Conservation (phyloP, 1,140 invertebrate species). For the Drosophila virilis region DNA sequence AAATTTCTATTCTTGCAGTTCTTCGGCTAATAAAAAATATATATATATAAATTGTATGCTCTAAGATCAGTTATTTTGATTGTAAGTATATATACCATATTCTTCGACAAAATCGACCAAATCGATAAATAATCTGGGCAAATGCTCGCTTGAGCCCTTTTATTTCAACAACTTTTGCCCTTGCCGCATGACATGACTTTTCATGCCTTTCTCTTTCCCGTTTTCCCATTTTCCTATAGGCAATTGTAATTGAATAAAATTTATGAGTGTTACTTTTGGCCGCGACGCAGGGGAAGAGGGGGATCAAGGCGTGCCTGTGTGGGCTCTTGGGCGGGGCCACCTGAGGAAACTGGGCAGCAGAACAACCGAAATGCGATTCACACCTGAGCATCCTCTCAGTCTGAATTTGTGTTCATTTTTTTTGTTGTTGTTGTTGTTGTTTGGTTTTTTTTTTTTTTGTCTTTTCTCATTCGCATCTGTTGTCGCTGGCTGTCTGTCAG, state of each 20-base stretch:
- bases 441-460: constrained; percentile 28
- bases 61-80: too few species aligned
- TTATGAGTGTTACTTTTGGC: constrained; percentile 33
- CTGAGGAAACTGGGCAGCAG: constrained; percentile 32
- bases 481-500: constrained; percentile 43
- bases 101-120: too few species aligned
- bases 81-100: too few species aligned
- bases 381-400: constrained; percentile 38
- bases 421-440: neutral
- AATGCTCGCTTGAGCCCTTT: neutral
- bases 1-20: too few species aligned
- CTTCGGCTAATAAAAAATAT: too few species aligned
- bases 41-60: too few species aligned
- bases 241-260: constrained; percentile 48
- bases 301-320: neutral
- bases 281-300: neutral
- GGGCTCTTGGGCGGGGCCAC: neutral
- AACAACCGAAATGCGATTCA: constrained; percentile 23
- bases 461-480: constrained; percentile 18
- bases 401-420: constrained; percentile 27
- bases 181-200: constrained; percentile 18
- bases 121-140: too few species aligned
- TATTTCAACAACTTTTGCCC: constrained; percentile 14
- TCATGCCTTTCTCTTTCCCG: constrained; percentile 33
- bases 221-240: constrained; percentile 26